Evolutionary conservation across 1,140 invertebrate genomes (phyloP).

Genomic region (Apis cerana): DNA sequence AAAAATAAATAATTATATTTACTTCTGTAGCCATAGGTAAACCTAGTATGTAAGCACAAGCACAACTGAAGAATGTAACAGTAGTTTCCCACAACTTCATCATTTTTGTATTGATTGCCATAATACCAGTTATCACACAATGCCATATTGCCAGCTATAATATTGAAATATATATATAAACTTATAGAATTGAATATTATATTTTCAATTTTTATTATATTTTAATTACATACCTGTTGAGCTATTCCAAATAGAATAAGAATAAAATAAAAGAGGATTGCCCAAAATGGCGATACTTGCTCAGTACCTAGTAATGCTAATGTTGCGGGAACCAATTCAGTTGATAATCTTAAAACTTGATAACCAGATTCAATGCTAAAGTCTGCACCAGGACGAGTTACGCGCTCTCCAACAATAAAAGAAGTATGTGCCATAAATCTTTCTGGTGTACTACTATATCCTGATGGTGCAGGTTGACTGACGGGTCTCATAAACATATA

Average conservation of each 20-base stretch:
- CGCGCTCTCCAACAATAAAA: slow-evolving; percentile 87
- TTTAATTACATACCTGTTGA: slow-evolving; percentile 83
- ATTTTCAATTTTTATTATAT: not conserved
- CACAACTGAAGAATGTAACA: slow-evolving; percentile 92
- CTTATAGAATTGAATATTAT: not conserved
- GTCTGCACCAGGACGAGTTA: slow-evolving; percentile 82
- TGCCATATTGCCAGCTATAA: slow-evolving; percentile 89
- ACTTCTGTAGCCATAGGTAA: slow-evolving; percentile 94
- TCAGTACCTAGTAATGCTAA: slow-evolving; percentile 87
- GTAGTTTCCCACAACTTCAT: slow-evolving; percentile 91
- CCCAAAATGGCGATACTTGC: slow-evolving; percentile 91
- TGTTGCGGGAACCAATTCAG: slow-evolving; percentile 92
- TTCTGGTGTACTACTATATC: slow-evolving; percentile 82
- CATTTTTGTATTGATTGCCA: slow-evolving; percentile 87
- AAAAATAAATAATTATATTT: slow-evolving; percentile 63
- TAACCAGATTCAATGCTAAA: slow-evolving; percentile 86
- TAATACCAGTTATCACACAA: slow-evolving; percentile 90
- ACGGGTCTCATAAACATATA: slow-evolving; percentile 86
- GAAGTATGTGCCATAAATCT: slow-evolving; percentile 87
- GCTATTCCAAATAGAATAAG: slow-evolving; percentile 93
- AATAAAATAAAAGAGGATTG: slow-evolving; percentile 91
- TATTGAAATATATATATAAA: not conserved
- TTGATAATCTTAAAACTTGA: slow-evolving; percentile 89
- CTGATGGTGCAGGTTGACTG: slow-evolving; percentile 80
- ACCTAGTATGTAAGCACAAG: slow-evolving; percentile 91